Base-by-base conservation (phyloP, 1,140 invertebrate species). In the Solenopsis invicta region DNA sequence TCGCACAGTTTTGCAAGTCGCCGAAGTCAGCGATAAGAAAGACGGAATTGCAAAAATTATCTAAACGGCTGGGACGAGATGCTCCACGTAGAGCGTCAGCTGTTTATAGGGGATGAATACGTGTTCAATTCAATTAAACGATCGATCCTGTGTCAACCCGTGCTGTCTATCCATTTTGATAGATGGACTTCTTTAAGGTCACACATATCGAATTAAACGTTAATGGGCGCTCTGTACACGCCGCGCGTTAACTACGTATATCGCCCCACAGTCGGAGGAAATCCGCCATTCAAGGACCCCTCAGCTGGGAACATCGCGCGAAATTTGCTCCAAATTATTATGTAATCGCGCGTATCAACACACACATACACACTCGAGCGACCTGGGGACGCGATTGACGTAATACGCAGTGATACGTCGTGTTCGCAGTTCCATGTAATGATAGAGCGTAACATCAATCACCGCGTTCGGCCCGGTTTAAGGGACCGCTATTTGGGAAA, bases 281-380 rank as follows among this genome's bases (percentile, higher is more conserved):
- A 84, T 84, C 69, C 80, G 69, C 54, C 69, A 84, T 84, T 84
- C 69, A 84, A 29, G 16, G 54, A 12, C 80, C 80, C 80, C 80
- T 84, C 80, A 62, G 41, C 54, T 84, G 80, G 69, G 69, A 75
- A 84, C 80, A 34, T 13, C 18, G 66, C 21, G 69, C 56, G 41
- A 84, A 84, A 84, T 56, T 50, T 12, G 54, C 41, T 61, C 18
- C 62, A 75, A 84, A 84, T 84, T 84, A 74, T 74, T 84, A 84
- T 61, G n/a, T 75, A 84, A 84, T 84, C 69, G 41, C 41, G 69
- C 80, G 45, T 62, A 61, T 84, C 80, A 84, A 84, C 69, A 84
- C 29, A 16, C 69, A 29, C 69, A 84, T 54, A 84, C 29, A 16
- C 69, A 29, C 69, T 54, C 29, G 41, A 61, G 16, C 67, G 34